Percentiles rank a stretch among this genome's conserved stretches.
Evolutionary conservation across 2,888 invertebrate genomes (phyloP).

Genomic region (Amphipoea lucens): DNA sequence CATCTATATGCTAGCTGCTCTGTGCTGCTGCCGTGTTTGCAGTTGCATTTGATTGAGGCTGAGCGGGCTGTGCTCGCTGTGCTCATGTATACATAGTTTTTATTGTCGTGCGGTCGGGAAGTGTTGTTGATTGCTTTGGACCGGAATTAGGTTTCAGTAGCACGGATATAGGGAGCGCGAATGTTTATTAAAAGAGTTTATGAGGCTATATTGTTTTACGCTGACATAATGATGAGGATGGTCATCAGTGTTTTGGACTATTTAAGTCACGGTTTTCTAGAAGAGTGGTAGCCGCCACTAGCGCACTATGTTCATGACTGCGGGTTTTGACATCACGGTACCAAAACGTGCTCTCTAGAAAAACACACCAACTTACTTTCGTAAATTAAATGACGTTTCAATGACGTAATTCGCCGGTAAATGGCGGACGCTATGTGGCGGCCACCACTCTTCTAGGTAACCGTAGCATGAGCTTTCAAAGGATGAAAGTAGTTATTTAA

Average conservation of each 20-base stretch:
- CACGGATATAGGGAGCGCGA: background rate
- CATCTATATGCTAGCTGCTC: background rate
- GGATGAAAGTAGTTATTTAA: background rate
- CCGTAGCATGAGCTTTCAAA: background rate
- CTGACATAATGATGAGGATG: background rate
- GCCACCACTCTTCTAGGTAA: background rate
- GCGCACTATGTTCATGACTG: no score
- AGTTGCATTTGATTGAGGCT: slow-evolving; percentile 50
- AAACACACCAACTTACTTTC: background rate
- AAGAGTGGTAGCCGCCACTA: no score
- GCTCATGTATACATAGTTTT: slow-evolving; percentile 46
- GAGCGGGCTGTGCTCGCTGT: slow-evolving; percentile 1
- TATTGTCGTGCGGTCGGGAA: slow-evolving; percentile 25
- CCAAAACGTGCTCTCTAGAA: background rate
- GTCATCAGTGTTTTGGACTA: background rate
- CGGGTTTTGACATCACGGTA: no score
- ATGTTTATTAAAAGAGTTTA: slow-evolving; percentile 16
- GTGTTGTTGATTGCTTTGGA: slow-evolving; percentile 24
- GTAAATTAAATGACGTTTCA: background rate
- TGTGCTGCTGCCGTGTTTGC: slow-evolving; percentile 19
- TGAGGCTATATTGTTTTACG: background rate
- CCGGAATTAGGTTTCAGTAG: slow-evolving; percentile 1
- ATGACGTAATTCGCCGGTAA: background rate
- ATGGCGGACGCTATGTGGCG: background rate
- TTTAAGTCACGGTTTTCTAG: no score